Percentiles rank a stretch among this genome's conserved stretches.
Conservation (phyloP, 2,888 invertebrate genomes). For the Ceraclea dissimilis region DNA sequence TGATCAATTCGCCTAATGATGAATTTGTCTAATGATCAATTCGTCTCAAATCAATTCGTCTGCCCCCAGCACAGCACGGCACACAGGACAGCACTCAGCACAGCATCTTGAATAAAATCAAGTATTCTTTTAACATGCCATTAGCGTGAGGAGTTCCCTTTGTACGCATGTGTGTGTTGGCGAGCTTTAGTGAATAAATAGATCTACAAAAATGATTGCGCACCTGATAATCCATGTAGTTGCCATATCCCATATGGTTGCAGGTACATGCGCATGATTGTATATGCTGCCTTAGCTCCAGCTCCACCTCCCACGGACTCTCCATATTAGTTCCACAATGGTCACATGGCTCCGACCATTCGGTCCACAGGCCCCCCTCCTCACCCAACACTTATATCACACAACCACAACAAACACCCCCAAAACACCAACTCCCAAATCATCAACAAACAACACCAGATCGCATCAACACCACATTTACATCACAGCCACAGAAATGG, state of each 20-base stretch:
- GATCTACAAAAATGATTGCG: too few species aligned
- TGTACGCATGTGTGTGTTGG: too few species aligned
- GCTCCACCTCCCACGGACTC: conserved; percentile 61
- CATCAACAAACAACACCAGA: conserved; percentile 1
- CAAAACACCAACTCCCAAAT: not conserved
- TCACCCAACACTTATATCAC: conserved; percentile 4
- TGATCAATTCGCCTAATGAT: too few species aligned
- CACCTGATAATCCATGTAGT: conserved; percentile 86
- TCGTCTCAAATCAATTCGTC: too few species aligned
- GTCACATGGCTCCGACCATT: conserved; percentile 32
- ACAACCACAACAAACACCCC: not conserved
- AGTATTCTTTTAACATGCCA: too few species aligned
- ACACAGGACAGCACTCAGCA: too few species aligned
- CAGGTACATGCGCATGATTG: conserved; percentile 84
- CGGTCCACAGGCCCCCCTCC: conserved; percentile 36
- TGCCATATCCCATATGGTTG: conserved; percentile 91
- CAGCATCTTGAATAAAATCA: too few species aligned
- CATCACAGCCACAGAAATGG: not conserved
- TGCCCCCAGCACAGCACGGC: too few species aligned
- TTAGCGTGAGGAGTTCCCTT: too few species aligned
- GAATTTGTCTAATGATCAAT: too few species aligned
- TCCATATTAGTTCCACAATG: conserved; percentile 42
- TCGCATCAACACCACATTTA: too few species aligned
- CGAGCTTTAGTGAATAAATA: too few species aligned
- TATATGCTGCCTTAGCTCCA: conserved; percentile 82